A percentile compares a stretch with the other conserved stretches of the same genome.
phyloP scores from a whole-genome alignment of 2,113 vertebrate genomes.

The Condylura cristata region DNA sequence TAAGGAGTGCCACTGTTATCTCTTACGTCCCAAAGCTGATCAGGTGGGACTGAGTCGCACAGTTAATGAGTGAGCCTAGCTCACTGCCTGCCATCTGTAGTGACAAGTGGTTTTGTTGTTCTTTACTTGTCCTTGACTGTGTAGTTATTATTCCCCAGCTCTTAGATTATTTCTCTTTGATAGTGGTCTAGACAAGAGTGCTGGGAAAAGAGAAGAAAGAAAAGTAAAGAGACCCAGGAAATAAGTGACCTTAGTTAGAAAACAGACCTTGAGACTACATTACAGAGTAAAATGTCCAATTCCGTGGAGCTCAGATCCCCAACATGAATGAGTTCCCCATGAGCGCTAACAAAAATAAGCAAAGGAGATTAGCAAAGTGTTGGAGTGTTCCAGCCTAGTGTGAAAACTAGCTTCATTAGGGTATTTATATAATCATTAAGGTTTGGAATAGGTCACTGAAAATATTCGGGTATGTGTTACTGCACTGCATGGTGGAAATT shows the following conservation, averaged over 20 bases:
- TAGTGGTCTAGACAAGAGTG: not conserved
- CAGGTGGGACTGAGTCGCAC: not conserved
- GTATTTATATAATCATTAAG: conserved; percentile 47
- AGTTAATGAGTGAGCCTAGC: not conserved
- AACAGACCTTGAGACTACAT: conserved; percentile 1
- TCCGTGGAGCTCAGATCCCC: not conserved
- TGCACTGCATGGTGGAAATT: conserved; percentile 54
- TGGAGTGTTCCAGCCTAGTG: not conserved
- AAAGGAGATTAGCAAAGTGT: conserved; percentile 48
- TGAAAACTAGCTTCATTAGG: conserved; percentile 48
- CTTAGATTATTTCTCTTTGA: not conserved
- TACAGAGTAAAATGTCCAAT: conserved; percentile 28
- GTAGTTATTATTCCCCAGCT: not conserved
- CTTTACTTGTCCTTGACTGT: not conserved
- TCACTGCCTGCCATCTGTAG: not conserved
- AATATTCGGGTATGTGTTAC: conserved; percentile 46
- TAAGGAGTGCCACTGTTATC: conserved; percentile 1
- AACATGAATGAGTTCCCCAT: not conserved
- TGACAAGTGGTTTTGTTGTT: conserved; percentile 29
- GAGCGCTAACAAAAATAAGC: conserved; percentile 41
- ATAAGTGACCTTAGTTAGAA: not conserved
- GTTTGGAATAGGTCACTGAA: conserved; percentile 23
- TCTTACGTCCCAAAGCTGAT: conserved; percentile 1
- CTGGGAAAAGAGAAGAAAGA: not conserved
- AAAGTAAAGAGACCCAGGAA: conserved; percentile 16